A percentile compares a stretch with the other conserved stretches of the same genome.
phyloP scores from a whole-genome alignment of 2,113 vertebrate species.

The Charina bottae region DNA sequence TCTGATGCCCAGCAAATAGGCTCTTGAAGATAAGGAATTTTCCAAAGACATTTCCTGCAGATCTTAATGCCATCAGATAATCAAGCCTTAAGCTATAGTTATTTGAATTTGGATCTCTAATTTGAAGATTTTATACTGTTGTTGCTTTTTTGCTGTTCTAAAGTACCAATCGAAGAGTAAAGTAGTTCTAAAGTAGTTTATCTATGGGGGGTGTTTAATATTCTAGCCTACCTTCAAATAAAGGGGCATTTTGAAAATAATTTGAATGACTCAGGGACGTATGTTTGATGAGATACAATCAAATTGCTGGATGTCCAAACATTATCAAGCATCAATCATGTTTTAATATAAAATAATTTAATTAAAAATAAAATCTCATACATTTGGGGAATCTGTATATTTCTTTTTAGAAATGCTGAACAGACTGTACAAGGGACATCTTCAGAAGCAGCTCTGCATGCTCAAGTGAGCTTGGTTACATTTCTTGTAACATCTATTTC shows the following conservation, averaged over 20 bases:
- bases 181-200: neutral
- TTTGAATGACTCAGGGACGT: neutral
- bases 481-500: neutral
- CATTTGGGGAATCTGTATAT: neutral
- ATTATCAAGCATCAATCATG: neutral
- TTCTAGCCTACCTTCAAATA: neutral
- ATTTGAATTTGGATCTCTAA: neutral
- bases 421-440: neutral
- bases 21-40: neutral
- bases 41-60: neutral
- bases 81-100: neutral
- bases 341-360: neutral
- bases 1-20: neutral
- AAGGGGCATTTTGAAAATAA: neutral
- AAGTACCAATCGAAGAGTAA: too few relatives aligned
- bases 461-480: neutral
- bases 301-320: neutral
- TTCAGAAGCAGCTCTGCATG: neutral
- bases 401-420: neutral
- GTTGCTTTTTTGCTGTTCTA: neutral
- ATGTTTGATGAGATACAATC: neutral
- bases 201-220: neutral
- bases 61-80: neutral
- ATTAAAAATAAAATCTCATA: neutral
- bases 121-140: neutral